These are phyloP conservation scores for Cosmopolites sordidus DNA, from an alignment of 2,888 invertebrate genomes.

Conservation along the genomic window DNA sequence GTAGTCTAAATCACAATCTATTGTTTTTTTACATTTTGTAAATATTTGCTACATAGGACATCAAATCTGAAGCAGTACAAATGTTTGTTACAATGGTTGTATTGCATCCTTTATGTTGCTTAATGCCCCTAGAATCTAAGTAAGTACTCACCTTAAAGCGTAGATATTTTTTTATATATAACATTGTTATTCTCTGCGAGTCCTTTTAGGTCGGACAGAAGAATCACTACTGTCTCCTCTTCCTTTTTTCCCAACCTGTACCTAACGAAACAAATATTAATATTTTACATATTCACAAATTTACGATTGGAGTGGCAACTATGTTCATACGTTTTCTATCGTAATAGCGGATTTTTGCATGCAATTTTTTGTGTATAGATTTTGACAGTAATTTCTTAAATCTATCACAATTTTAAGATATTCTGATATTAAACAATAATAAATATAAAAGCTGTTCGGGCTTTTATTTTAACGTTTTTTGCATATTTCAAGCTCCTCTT, in stretches of 20 bases:
- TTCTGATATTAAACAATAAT: no score
- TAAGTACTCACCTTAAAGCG: constrained; percentile 21
- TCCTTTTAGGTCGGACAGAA: constrained; percentile 44
- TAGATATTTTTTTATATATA: constrained; percentile 4
- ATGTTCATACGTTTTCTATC: no score
- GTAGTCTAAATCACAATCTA: background rate
- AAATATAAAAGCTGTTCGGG: no score
- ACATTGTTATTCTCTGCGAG: constrained; percentile 52
- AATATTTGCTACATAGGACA: background rate
- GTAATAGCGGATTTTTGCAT: no score
- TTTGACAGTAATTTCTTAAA: no score
- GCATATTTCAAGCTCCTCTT: no score
- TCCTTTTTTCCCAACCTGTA: constrained; percentile 60
- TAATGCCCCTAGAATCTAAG: constrained; percentile 14
- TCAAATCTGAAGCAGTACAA: constrained; percentile 1
- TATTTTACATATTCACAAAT: no score
- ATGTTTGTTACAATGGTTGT: constrained; percentile 4
- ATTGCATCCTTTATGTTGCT: constrained; percentile 12
- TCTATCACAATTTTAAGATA: no score
- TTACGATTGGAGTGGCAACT: no score
- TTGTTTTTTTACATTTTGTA: background rate
- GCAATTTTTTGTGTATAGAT: no score
- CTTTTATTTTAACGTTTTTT: no score
- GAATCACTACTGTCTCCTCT: constrained; percentile 41
- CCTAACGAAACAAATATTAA: constrained; percentile 14